These are phyloP conservation scores for Lepilemur septentrionalis DNA, from an alignment of 2,797 vertebrate species.

Conservation along the genomic window DNA sequence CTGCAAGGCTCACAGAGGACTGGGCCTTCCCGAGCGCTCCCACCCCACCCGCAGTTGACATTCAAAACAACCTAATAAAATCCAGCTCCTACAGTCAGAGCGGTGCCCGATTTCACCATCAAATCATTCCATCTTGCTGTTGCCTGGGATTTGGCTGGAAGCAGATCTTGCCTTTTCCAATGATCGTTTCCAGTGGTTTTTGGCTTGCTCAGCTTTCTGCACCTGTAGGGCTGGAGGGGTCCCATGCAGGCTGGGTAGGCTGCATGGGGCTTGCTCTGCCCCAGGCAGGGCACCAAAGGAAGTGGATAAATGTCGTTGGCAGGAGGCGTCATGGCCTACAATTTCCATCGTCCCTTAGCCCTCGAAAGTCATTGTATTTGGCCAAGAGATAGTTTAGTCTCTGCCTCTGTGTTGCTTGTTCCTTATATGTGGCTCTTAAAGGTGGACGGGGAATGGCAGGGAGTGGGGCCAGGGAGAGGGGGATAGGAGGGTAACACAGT, in stretches of 20 bases:
- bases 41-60: not conserved
- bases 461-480: not conserved
- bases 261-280: not conserved
- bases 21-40: not conserved
- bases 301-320: not conserved
- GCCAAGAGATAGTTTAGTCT: not conserved
- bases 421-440: not conserved
- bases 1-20: accelerated
- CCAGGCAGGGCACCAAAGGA: not conserved
- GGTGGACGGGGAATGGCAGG: not conserved
- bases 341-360: not conserved
- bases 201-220: not conserved
- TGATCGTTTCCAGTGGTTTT: not conserved
- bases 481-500: no score
- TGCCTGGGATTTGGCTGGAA: not conserved
- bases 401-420: not conserved
- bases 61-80: not conserved
- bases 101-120: not conserved
- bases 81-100: not conserved
- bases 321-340: accelerated
- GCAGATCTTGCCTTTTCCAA: not conserved
- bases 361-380: not conserved
- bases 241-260: not conserved
- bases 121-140: not conserved
- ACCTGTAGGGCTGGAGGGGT: not conserved